A percentile compares a stretch with the other conserved stretches of the same genome.
These are phyloP conservation scores for Bemisia tabaci DNA, from an alignment of 1,140 invertebrate species.

Conservation along the genomic window DNA sequence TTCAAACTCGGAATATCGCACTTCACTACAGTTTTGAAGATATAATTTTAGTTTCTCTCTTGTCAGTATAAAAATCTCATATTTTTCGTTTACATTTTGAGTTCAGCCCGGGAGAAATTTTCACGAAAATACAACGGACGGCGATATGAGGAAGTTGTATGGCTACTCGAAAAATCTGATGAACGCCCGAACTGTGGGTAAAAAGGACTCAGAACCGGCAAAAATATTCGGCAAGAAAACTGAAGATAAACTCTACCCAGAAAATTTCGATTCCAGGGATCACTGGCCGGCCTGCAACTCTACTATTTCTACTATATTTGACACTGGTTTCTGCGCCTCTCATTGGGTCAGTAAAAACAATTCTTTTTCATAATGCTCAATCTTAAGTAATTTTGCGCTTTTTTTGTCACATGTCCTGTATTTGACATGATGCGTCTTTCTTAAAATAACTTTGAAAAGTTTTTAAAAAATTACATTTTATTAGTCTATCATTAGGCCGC, in stretches of 20 bases:
- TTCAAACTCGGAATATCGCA: too few relatives aligned
- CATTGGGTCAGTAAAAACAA: neutral
- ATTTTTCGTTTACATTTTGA: too few relatives aligned
- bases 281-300: neutral
- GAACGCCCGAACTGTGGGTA: neutral
- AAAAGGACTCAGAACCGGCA: neutral
- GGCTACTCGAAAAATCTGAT: neutral
- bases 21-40: too few relatives aligned
- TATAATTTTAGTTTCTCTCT: too few relatives aligned
- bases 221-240: neutral
- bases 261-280: neutral
- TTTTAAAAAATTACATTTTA: too few relatives aligned
- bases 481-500: too few relatives aligned
- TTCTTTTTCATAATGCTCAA: too few relatives aligned
- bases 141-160: neutral
- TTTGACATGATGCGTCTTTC: too few relatives aligned
- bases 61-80: too few relatives aligned
- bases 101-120: neutral
- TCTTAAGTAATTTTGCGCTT: too few relatives aligned
- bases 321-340: neutral
- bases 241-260: neutral
- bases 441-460: too few relatives aligned
- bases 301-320: neutral
- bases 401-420: too few relatives aligned
- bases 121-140: neutral